Conservation (phyloP, 2,113 vertebrate genomes). For the Sylvia atricapilla region DNA sequence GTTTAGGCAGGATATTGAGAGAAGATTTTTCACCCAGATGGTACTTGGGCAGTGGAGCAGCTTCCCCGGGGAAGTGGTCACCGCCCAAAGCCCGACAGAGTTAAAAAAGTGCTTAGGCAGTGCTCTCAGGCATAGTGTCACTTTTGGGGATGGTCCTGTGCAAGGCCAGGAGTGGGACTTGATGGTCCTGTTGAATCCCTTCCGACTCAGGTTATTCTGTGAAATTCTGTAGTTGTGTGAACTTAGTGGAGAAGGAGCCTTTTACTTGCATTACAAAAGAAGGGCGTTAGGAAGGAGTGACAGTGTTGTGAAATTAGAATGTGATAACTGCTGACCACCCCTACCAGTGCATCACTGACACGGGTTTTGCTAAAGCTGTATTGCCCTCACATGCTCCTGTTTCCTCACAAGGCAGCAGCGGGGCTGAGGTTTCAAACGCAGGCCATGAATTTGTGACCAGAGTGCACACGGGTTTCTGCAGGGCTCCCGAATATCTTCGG, state of each 20-base stretch:
- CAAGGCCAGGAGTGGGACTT: neutral
- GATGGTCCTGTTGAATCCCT: neutral
- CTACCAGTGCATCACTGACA: neutral
- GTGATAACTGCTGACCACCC: neutral
- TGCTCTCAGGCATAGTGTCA: neutral
- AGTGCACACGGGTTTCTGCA: fast-evolving
- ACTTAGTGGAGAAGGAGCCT: neutral
- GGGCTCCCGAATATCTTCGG: fast-evolving
- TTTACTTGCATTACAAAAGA: neutral
- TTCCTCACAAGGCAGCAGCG: fast-evolving
- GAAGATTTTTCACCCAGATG: neutral
- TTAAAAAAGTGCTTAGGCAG: neutral
- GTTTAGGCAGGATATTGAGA: neutral
- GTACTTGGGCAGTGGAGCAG: neutral
- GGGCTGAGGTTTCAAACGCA: neutral
- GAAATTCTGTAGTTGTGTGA: neutral
- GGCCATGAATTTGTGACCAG: neutral
- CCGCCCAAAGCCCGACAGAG: neutral
- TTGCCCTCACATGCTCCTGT: fast-evolving
- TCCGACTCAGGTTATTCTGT: neutral
- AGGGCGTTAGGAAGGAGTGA: neutral
- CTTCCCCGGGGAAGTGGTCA: neutral
- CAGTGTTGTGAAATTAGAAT: neutral
- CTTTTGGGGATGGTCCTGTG: neutral
- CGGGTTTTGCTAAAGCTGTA: neutral